Evolutionary conservation across 2,888 invertebrate genomes (phyloP).

Genomic region (Acheta domesticus): DNA sequence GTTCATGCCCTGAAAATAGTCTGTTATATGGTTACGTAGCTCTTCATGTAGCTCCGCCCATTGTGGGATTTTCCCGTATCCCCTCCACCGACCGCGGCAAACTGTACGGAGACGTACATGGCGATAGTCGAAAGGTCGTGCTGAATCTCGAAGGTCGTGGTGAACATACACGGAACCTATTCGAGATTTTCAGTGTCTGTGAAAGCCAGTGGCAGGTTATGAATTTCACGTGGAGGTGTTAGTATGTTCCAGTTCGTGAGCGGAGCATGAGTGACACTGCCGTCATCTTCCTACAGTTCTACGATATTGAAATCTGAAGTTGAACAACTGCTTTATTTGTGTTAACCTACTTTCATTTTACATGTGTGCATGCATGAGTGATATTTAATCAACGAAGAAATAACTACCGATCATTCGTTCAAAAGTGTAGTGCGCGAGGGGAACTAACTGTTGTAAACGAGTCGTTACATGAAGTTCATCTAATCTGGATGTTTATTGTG

Average conservation of each 20-base stretch:
- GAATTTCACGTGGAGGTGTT: not conserved
- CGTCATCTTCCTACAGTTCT: not conserved
- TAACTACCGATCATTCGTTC: not conserved
- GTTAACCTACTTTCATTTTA: constrained; percentile 23
- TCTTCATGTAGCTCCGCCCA: constrained; percentile 32
- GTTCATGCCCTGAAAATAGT: constrained; percentile 18
- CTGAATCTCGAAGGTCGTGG: not conserved
- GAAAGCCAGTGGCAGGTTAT: not conserved
- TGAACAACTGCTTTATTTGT: not conserved
- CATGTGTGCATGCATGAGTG: not conserved
- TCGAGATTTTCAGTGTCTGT: not conserved
- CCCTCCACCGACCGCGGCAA: constrained; percentile 19
- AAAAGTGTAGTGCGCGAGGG: not conserved
- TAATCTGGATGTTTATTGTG: not conserved
- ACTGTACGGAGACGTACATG: constrained; percentile 32
- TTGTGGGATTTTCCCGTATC: constrained; percentile 32
- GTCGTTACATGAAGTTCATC: not conserved
- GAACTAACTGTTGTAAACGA: not conserved
- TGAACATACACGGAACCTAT: not conserved
- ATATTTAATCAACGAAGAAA: not conserved
- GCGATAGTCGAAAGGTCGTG: constrained; percentile 32
- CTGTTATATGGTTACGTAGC: constrained; percentile 25
- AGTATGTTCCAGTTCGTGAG: not conserved
- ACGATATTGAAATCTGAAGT: not conserved
- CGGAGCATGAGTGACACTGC: not conserved